Evolutionary conservation across 2,797 vertebrate species (phyloP), one percentile per base, ranked within the genome.

Genomic region (Hippocampus kuda): DNA sequence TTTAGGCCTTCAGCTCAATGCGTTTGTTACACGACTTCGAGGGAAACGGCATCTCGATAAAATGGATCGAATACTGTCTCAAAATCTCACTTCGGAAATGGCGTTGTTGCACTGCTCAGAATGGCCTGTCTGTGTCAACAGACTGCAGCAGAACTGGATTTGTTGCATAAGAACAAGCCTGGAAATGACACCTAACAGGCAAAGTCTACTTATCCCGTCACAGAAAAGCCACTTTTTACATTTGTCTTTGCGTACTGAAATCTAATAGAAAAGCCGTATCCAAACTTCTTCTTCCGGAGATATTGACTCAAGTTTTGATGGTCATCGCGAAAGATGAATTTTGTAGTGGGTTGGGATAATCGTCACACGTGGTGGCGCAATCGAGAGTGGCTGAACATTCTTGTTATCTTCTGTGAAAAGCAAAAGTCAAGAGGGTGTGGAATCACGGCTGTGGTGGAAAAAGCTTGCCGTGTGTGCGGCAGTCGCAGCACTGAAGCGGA

Each of bases 101-200:
- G 34, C 34, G 77, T 76, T 81, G 71, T 84, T 80, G 75, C 72
- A 59, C 53, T 56, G 66, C 76, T 56, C 69, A 59, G 65, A 69
- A 78, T 79, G 79, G 68, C 81, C 80, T 71, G 70, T 75, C 79
- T 81, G 78, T 72, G 81, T 88, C 84, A 84, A 87, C 78, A 87
- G 73, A 61, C 38, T 69, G 70, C 53, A 1, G 48, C 68, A 66
- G 74, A 74, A 78, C 69, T 68, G 74, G 76, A 78, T 70, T 72
- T 70, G 75, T 65, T 51, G 62, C 66, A 72, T 76, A 42, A 76
- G 82, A 85, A 86, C 76, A 79, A 70, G 68, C 69, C 66, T 53
- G 69, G 82, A 81, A 86, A 84, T 13, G 41, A 53, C 71, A 75
- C 66, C 74, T 73, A 70, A 72, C 72, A 65, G 54, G 56, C 63